A percentile compares a stretch with the other conserved stretches of the same genome.
Conservation (phyloP, 2,888 invertebrate species). For the Microctonus aethiopoides region DNA sequence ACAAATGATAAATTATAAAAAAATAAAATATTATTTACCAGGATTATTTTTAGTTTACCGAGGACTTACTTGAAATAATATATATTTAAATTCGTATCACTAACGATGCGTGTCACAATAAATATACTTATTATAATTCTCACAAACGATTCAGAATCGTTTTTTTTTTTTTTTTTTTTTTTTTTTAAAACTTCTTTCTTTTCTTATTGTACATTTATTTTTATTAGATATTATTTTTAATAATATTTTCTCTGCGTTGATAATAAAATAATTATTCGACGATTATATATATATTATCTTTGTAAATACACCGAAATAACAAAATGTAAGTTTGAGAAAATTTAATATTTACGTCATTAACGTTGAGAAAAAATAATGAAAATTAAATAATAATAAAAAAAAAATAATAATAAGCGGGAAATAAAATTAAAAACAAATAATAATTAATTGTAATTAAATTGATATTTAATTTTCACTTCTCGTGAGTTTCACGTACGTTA, state of each 20-base stretch:
- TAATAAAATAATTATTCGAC: not conserved
- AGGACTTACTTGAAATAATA: not conserved
- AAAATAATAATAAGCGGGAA: not conserved
- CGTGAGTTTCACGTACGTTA: constrained; percentile 32
- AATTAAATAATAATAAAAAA: not conserved
- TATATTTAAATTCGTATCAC: not conserved
- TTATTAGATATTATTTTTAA: not conserved
- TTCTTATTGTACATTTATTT: constrained; percentile 1
- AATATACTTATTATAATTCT: too few species aligned
- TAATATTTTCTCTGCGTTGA: not conserved
- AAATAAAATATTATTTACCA: too few species aligned
- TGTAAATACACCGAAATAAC: too few species aligned
- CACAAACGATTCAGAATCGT: not conserved
- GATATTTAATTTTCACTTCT: not conserved
- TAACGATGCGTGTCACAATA: not conserved
- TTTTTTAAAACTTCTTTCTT: not conserved
- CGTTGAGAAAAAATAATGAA: too few species aligned
- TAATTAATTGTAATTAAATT: not conserved
- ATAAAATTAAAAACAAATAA: not conserved
- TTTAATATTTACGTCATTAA: too few species aligned
- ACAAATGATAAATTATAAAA: too few species aligned
- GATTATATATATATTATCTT: not conserved
- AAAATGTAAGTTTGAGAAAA: too few species aligned
- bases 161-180: not conserved
- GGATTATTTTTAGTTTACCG: too few species aligned